phyloP scores from a whole-genome alignment of 2,797 vertebrate species.

The Labroides dimidiatus region DNA sequence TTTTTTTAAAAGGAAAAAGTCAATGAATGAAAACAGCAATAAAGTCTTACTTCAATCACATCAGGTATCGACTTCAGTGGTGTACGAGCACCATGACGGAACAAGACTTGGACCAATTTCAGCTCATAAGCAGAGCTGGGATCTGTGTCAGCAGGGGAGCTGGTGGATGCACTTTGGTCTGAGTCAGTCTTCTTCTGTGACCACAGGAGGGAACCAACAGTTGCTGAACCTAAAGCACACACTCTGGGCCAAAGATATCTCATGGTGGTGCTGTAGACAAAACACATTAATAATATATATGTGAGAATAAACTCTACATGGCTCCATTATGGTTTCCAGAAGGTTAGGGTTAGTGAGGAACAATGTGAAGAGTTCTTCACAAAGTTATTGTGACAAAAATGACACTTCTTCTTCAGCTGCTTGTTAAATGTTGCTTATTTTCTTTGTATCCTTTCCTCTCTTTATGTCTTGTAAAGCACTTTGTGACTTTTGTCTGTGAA shows the following conservation, averaged over 20 bases:
- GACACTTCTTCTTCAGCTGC: too few relatives aligned
- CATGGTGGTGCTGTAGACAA: slow-evolving; percentile 69
- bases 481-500: too few relatives aligned
- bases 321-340: too few relatives aligned
- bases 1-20: not conserved
- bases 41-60: slow-evolving; percentile 83
- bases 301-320: not conserved
- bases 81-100: slow-evolving; percentile 93
- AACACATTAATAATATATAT: not conserved
- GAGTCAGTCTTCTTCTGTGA: slow-evolving; percentile 72
- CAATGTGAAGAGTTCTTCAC: too few relatives aligned
- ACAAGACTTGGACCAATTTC: slow-evolving; percentile 91
- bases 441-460: too few relatives aligned
- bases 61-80: slow-evolving; percentile 90
- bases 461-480: too few relatives aligned
- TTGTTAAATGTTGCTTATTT: too few relatives aligned
- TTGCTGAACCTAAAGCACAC: slow-evolving; percentile 77
- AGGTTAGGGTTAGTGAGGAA: too few relatives aligned
- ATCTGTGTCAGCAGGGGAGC: not conserved
- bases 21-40: not conserved
- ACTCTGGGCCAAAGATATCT: slow-evolving; percentile 77
- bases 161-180: slow-evolving; percentile 10
- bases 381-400: too few relatives aligned
- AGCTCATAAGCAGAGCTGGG: slow-evolving; percentile 80
- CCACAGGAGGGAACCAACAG: slow-evolving; percentile 81